Percentiles rank a stretch among this genome's conserved stretches.
These are phyloP conservation scores for Ascidia mentula DNA, from an alignment of 23 tunicate genomes.

Conservation along the genomic window DNA sequence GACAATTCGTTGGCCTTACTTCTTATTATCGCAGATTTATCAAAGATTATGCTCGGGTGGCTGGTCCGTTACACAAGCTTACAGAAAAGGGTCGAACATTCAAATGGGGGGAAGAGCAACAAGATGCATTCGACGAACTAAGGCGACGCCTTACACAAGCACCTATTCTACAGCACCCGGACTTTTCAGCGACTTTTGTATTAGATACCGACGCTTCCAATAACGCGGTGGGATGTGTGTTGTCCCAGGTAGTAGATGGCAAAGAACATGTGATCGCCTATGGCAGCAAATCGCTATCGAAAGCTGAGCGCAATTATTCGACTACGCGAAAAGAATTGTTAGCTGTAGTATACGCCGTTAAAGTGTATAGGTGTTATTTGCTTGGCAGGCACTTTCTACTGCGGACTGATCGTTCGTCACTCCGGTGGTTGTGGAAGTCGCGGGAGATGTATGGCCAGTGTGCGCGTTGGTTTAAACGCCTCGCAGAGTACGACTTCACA, in stretches of 20 bases:
- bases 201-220: slow-evolving; percentile 27
- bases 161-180: slow-evolving; percentile 26
- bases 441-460: slow-evolving; percentile 34
- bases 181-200: slow-evolving; percentile 6
- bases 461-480: slow-evolving; percentile 29
- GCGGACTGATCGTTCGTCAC: slow-evolving; percentile 21
- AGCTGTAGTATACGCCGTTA: slow-evolving; percentile 8
- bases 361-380: slow-evolving; percentile 16
- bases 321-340: not conserved
- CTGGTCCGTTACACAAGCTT: not conserved
- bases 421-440: slow-evolving; percentile 24
- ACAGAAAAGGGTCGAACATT: slow-evolving; percentile 10
- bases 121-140: slow-evolving; percentile 19
- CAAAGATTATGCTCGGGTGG: slow-evolving; percentile 18
- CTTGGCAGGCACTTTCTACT: not conserved
- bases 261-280: slow-evolving; percentile 12
- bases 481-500: slow-evolving; percentile 27
- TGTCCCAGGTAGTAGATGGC: not conserved
- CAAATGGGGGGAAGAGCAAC: slow-evolving; percentile 15
- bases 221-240: slow-evolving; percentile 15
- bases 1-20: slow-evolving; percentile 38
- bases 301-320: slow-evolving; percentile 14
- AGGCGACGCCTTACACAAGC: slow-evolving; percentile 6
- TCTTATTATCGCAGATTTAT: slow-evolving; percentile 36
- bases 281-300: slow-evolving; percentile 1